phyloP scores from a whole-genome alignment of 1,140 invertebrate genomes.

The Fopius arisanus region DNA sequence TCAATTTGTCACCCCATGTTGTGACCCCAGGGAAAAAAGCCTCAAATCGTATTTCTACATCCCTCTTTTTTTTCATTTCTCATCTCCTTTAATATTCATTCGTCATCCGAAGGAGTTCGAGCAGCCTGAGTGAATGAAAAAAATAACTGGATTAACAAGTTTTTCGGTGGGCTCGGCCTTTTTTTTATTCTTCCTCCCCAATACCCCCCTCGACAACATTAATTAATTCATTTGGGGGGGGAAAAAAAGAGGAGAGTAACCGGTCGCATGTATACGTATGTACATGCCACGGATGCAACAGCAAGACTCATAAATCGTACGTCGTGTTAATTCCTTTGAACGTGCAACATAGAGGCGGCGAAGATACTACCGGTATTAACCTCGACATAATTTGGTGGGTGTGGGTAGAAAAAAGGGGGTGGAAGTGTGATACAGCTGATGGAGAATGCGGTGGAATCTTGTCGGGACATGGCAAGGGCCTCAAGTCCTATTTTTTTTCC shows the following conservation, averaged over 20 bases:
- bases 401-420: constrained; percentile 10
- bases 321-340: constrained; percentile 56
- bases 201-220: neutral
- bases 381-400: constrained; percentile 22
- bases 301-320: constrained; percentile 52
- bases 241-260: neutral
- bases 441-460: neutral
- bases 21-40: constrained; percentile 15
- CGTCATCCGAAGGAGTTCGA: neutral
- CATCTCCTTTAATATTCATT: neutral
- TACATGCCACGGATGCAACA: constrained; percentile 25
- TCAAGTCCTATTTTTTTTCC: neutral
- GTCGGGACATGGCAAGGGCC: neutral
- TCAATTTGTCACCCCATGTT: constrained; percentile 38
- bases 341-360: constrained; percentile 44
- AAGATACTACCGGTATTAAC: constrained; percentile 58
- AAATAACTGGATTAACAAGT: constrained; percentile 18
- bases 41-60: neutral
- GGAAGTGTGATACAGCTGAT: constrained; percentile 35
- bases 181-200: too few species aligned
- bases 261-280: constrained; percentile 3
- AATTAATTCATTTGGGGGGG: neutral
- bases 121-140: neutral
- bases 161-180: constrained; percentile 6
- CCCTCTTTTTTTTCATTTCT: neutral